Conservation (phyloP, 2,888 invertebrate genomes). For the Pristionchus exspectatus region DNA sequence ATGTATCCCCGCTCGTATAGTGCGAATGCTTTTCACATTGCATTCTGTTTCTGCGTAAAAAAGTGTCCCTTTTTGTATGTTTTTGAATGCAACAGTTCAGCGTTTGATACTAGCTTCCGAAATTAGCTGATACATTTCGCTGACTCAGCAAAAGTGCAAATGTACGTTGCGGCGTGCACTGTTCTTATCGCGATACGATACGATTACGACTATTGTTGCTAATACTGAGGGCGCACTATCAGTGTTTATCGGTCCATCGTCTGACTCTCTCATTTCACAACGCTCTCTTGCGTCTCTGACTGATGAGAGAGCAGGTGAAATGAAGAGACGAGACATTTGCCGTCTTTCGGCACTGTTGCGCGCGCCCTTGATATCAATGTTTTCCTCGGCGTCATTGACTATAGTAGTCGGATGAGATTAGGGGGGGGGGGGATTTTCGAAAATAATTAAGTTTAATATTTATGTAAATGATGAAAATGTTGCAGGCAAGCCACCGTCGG, state of each 20-base stretch:
- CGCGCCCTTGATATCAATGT: neutral
- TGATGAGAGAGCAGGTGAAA: neutral
- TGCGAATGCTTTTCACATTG: too few relatives aligned
- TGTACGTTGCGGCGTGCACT: neutral
- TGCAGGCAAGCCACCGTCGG: conserved; percentile 58
- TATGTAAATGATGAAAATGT: neutral
- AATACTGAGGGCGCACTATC: neutral
- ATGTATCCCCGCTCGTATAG: too few relatives aligned
- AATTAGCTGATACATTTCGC: too few relatives aligned
- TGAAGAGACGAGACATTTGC: neutral
- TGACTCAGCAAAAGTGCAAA: too few relatives aligned
- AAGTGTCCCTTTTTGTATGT: too few relatives aligned
- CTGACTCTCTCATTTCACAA: too few relatives aligned
- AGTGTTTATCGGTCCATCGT: neutral
- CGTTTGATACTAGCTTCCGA: too few relatives aligned
- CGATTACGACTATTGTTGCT: neutral
- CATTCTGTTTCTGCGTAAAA: too few relatives aligned
- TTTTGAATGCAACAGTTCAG: too few relatives aligned
- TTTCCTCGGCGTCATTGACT: neutral
- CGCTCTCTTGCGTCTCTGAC: too few relatives aligned
- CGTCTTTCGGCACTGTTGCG: neutral
- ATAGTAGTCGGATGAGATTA: neutral
- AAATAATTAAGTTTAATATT: neutral
- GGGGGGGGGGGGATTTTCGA: neutral
- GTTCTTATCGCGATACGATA: neutral